phyloP scores from a whole-genome alignment of 1,140 invertebrate genomes.

The Thalassaphorura encarpata region DNA sequence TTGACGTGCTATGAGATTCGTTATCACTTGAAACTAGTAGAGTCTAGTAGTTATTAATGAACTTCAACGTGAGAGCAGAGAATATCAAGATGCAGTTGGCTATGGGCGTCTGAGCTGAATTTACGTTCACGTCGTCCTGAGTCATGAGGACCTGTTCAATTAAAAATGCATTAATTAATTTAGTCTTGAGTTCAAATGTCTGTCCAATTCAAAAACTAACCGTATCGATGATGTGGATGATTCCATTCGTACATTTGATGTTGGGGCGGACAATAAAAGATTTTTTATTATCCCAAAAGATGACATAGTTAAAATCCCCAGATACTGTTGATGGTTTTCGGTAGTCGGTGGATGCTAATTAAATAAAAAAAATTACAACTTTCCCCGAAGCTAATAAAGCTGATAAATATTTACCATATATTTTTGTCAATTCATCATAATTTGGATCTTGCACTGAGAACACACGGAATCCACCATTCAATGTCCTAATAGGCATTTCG shows the following conservation, averaged over 20 bases:
- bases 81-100: too few species aligned
- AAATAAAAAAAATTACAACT: background rate
- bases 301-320: slow-evolving; percentile 4
- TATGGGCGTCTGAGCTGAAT: too few species aligned
- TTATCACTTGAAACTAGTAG: too few species aligned
- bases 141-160: slow-evolving; percentile 69
- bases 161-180: too few species aligned
- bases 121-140: slow-evolving; percentile 67
- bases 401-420: too few species aligned
- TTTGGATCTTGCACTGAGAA: background rate
- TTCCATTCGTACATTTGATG: slow-evolving; percentile 83
- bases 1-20: too few species aligned
- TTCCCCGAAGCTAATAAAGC: too few species aligned
- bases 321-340: background rate
- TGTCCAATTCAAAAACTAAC: too few species aligned
- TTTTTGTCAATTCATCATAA: background rate
- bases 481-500: too few species aligned
- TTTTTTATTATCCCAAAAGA: slow-evolving; percentile 62
- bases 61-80: too few species aligned
- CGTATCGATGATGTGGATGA: slow-evolving; percentile 81
- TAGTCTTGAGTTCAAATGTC: too few species aligned
- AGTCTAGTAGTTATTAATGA: too few species aligned
- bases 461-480: background rate
- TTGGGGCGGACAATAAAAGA: slow-evolving; percentile 77
- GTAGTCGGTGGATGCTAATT: background rate